Base-by-base conservation (phyloP, 2,113 vertebrate species). In the Phrynocephalus versicolor region DNA sequence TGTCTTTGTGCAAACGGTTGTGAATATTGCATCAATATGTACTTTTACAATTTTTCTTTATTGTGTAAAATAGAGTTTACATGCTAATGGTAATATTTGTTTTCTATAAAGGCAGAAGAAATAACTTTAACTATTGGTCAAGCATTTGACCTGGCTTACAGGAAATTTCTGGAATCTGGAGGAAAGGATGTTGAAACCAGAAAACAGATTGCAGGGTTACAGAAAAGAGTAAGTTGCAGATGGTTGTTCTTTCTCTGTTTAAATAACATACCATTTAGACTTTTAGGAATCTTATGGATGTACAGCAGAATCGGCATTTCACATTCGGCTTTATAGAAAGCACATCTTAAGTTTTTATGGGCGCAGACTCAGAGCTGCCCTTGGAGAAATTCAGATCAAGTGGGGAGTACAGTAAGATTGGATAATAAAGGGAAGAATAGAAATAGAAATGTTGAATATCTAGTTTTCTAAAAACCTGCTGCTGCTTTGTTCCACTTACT, bases 101-200 rank as follows among this genome's bases (percentile, higher is more conserved):
- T 93, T 94, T 93, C 35, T 88, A 69, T 90, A 77, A 95, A 97
- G 99, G 99, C 99, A 0, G 99, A 99, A 90, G 99, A 99, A 93
- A 99, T 99, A 90, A 99, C 99, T 85, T 95, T 99, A 89, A 99
- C 98, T 67, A 99, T 99, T 82, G 99, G 99, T 19, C 99, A 99
- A 97, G 99, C 99, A 0, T 99, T 99, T 90, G 98, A 99, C 94
- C 95, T 99, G 94, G 99, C 99, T 75, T 99, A 99, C 94, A 99
- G 98, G 95, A 99, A 99, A 93, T 99, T 99, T 92, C 96, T 99
- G 93, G 99, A 99, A 95, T 99, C 99, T 0, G 99, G 99, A 92
- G 99, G 99, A 91, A 99, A 99, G 96, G 99, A 99, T 35, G 98
- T 99, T 85, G 99, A 99, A 90, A 98, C 98, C 45, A 97, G 98